Base-by-base conservation (phyloP, 1,140 invertebrate genomes). In the Drosophila nigromelanica region DNA sequence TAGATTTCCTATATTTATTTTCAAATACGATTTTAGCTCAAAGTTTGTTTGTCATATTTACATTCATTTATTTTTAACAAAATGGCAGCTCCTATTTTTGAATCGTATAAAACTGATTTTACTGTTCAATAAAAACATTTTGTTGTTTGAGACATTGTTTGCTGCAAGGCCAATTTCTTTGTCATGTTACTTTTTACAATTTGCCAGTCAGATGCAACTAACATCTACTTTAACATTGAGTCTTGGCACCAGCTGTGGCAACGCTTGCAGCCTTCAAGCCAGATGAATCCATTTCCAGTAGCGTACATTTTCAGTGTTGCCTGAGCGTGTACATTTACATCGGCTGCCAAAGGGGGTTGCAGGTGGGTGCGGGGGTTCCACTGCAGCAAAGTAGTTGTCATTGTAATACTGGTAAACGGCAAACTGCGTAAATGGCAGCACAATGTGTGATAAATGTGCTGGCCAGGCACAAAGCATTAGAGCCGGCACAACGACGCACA, bases 401-500 rank as follows among this genome's bases (percentile, higher is more conserved):
- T 45, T 78, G 64, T 70, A 40, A 42, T 50, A 48, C 63, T 68
- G 43, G 61, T 51, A 76, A 80, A 80, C 48, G 68, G 68, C 55
- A 73, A 78, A 74, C 70, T 78, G 60, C 72, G 68, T 76, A 63
- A 77, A 73, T 72, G 81, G 73, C 77, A 78, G 62, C 68, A 85
- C 78, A 85, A 78, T 81, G 82, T 78, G 74, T 86, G 74, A 85
- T 87, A 87, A 85, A 85, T 85, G 81, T 80, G 73, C 58, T 59
- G 73, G 77, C 72, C 76, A 83, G 59, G 69, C 76, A 63, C 61
- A 62, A 24, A 43, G 67, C 58, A 80, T 79, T 80, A 74, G 64
- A 42, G 55, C 33, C 14, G n/a, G 7, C 30, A 67, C 63, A 58
- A 7, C 30, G 30, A 24, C 21, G 21, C 21, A 24, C 21, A 24